phyloP scores from a whole-genome alignment of 1,140 invertebrate species.

The Penaeus indicus region DNA sequence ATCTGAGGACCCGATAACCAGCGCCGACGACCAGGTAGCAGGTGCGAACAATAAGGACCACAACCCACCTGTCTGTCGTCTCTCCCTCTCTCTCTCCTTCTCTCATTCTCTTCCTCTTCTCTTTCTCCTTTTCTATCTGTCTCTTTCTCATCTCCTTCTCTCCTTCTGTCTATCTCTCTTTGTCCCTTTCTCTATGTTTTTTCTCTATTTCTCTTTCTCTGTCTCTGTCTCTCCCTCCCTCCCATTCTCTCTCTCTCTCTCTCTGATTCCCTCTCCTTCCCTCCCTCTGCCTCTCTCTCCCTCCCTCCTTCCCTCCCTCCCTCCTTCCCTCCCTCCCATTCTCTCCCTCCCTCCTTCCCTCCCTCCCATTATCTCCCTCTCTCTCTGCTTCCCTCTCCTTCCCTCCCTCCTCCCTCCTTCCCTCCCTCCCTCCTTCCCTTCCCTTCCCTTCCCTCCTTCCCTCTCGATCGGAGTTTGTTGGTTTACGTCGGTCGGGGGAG shows the following conservation, averaged over 20 bases:
- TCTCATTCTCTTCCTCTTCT: background rate
- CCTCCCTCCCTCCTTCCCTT: background rate
- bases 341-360: background rate
- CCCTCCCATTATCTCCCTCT: background rate
- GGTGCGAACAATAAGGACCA: slow-evolving; percentile 55
- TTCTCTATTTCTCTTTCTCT: no score
- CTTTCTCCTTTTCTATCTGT: background rate
- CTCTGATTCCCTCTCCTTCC: no score
- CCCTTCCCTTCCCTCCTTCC: background rate
- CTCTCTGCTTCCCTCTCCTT: no score
- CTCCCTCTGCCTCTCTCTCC: background rate
- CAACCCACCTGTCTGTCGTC: slow-evolving; percentile 38
- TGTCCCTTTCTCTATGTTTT: background rate
- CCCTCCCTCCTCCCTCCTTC: background rate
- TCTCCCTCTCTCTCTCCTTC: background rate
- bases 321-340: no score
- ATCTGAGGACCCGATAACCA: slow-evolving; percentile 16
- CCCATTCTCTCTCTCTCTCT: no score
- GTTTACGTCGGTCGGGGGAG: background rate
- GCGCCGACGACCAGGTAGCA: slow-evolving; percentile 48
- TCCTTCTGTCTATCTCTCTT: background rate
- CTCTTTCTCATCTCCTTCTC: background rate
- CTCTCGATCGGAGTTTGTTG: background rate
- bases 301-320: background rate
- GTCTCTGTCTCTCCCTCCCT: background rate